phyloP scores from a whole-genome alignment of 2,888 invertebrate genomes.

The Drosophila quinaria region DNA sequence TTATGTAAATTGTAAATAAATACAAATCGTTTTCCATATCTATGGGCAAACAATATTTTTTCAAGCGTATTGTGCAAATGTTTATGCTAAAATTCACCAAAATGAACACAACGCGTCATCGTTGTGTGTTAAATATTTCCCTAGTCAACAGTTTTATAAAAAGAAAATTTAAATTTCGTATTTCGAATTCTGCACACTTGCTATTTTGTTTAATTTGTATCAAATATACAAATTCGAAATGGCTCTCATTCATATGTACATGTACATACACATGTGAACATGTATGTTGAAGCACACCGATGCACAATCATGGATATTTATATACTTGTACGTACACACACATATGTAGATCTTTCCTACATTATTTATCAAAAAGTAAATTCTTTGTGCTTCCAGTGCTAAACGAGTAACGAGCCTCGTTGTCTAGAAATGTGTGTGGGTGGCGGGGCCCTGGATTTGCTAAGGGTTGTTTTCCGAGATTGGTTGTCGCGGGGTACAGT shows the following conservation, averaged over 20 bases:
- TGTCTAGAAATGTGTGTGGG: slow-evolving; percentile 15
- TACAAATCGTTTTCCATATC: slow-evolving; percentile 75
- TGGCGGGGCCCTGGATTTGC: slow-evolving; percentile 12
- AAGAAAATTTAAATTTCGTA: slow-evolving; percentile 28
- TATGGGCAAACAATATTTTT: slow-evolving; percentile 56
- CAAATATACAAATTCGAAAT: slow-evolving; percentile 33
- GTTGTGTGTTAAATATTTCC: slow-evolving; percentile 1
- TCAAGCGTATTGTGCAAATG: slow-evolving; percentile 57
- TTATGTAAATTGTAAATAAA: slow-evolving; percentile 74
- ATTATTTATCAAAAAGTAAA: slow-evolving; percentile 67
- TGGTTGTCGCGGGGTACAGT: slow-evolving; percentile 13
- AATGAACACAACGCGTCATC: slow-evolving; percentile 26
- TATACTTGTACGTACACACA: slow-evolving; percentile 8
- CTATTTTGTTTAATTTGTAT: slow-evolving; percentile 68
- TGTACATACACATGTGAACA: neutral
- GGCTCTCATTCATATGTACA: slow-evolving; percentile 35
- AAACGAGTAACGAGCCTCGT: slow-evolving; percentile 34
- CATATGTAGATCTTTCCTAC: slow-evolving; percentile 33
- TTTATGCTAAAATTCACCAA: slow-evolving; percentile 35
- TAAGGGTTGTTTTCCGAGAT: slow-evolving; percentile 38
- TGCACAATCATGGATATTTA: slow-evolving; percentile 12
- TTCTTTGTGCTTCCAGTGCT: slow-evolving; percentile 53
- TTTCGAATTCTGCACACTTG: slow-evolving; percentile 72
- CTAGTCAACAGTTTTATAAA: slow-evolving; percentile 9
- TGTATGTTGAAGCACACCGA: slow-evolving; percentile 2